Conservation (phyloP, 1,140 invertebrate species). For the Drosophila miranda region DNA sequence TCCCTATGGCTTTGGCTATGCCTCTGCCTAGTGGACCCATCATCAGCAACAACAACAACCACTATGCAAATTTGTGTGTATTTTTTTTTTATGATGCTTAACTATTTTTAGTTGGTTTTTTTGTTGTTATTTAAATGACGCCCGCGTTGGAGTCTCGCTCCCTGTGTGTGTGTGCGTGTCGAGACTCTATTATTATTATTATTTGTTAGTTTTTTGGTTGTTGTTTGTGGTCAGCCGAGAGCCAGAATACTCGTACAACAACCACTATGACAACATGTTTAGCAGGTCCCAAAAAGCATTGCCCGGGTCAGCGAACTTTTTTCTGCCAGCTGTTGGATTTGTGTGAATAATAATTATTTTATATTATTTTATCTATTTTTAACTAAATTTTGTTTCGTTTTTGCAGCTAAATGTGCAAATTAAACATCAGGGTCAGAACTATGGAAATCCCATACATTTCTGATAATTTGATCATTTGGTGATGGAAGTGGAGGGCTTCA, state of each 20-base stretch:
- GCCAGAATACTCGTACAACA: constrained; percentile 28
- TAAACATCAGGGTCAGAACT: constrained; percentile 35
- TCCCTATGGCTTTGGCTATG: constrained; percentile 39
- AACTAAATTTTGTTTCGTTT: constrained; percentile 40
- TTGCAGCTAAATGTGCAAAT: constrained; percentile 66
- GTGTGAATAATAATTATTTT: constrained; percentile 50
- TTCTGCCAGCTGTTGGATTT: constrained; percentile 36
- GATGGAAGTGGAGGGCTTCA: constrained; percentile 19
- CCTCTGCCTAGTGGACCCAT: constrained; percentile 20
- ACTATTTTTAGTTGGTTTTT: constrained; percentile 71
- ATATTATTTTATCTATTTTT: constrained; percentile 8
- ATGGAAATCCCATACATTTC: constrained; percentile 46
- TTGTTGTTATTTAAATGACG: constrained; percentile 79
- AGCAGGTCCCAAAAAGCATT: constrained; percentile 72
- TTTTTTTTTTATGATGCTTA: constrained; percentile 76
- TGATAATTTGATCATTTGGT: constrained; percentile 30
- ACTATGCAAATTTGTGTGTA: constrained; percentile 70
- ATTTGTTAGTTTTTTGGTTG: constrained; percentile 29
- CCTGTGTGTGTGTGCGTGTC: constrained; percentile 50
- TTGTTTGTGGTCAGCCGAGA: constrained; percentile 63
- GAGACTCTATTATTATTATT: constrained; percentile 51
- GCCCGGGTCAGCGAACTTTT: constrained; percentile 73
- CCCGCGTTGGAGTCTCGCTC: constrained; percentile 43
- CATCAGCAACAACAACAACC: constrained; percentile 38
- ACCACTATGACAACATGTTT: constrained; percentile 64